Evolutionary conservation across 2,888 invertebrate species (phyloP).

Genomic region (Aquatica leii): DNA sequence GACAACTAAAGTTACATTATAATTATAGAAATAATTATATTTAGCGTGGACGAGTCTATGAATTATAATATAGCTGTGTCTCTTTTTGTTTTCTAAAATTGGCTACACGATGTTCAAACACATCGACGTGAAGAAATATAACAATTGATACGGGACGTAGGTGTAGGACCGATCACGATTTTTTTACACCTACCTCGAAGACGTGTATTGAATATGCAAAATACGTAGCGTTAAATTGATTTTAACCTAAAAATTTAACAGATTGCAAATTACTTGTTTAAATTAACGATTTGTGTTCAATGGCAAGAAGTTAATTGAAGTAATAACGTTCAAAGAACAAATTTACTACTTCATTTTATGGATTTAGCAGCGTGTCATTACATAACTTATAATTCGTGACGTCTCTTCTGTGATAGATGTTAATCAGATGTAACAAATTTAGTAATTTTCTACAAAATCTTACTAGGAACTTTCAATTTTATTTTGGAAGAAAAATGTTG

Average conservation of each 20-base stretch:
- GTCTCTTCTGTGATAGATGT: too few relatives aligned
- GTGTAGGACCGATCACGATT: conserved; percentile 35
- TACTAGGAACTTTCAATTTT: too few relatives aligned
- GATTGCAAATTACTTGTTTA: too few relatives aligned
- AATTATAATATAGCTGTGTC: conserved; percentile 17
- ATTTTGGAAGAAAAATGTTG: too few relatives aligned
- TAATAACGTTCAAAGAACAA: too few relatives aligned
- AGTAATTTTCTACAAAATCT: too few relatives aligned
- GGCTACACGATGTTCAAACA: neutral
- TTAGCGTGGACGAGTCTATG: conserved; percentile 28
- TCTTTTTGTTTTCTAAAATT: neutral
- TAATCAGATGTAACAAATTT: too few relatives aligned
- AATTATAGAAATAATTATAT: conserved; percentile 34
- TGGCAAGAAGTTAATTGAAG: too few relatives aligned
- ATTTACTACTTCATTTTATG: too few relatives aligned
- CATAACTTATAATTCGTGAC: too few relatives aligned
- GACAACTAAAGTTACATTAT: conserved; percentile 32
- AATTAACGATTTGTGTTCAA: too few relatives aligned
- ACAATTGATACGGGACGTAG: conserved; percentile 19
- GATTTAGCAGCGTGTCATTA: too few relatives aligned
- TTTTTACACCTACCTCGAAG: conserved; percentile 34
- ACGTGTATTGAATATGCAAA: conserved; percentile 35
- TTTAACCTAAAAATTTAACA: conserved; percentile 25
- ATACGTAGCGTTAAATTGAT: conserved; percentile 29
- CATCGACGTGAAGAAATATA: conserved; percentile 18